These are phyloP conservation scores for Cottus gobio DNA, from an alignment of 2,113 vertebrate species.

Conservation along the genomic window DNA sequence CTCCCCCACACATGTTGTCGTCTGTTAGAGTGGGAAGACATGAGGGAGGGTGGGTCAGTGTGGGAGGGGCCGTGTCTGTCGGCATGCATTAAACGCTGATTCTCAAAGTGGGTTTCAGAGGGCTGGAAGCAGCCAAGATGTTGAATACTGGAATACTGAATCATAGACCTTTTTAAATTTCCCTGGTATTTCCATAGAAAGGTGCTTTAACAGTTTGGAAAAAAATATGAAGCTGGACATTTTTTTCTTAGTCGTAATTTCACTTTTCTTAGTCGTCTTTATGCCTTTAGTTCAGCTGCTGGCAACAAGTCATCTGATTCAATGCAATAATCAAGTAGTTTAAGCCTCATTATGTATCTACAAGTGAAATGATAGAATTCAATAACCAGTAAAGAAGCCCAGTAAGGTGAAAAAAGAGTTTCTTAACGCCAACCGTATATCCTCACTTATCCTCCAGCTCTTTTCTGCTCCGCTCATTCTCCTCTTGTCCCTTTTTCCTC, in stretches of 20 bases:
- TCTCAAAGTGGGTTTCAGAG: slow-evolving; percentile 14
- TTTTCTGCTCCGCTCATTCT: slow-evolving; percentile 42
- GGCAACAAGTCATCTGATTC: not conserved
- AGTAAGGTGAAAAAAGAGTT: slow-evolving; percentile 26
- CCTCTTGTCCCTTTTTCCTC: slow-evolving; percentile 38
- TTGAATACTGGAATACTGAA: not conserved
- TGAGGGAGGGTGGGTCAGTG: not conserved
- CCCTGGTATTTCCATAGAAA: not conserved
- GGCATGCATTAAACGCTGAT: slow-evolving; percentile 54
- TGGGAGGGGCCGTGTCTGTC: slow-evolving; percentile 43
- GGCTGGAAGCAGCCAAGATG: not conserved
- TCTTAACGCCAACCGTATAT: slow-evolving; percentile 42
- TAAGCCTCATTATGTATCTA: not conserved
- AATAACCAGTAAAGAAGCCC: not conserved
- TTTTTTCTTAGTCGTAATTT: not conserved
- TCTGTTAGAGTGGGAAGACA: slow-evolving; percentile 23
- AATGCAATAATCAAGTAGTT: not conserved
- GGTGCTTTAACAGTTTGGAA: not conserved
- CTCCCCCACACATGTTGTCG: slow-evolving; percentile 1
- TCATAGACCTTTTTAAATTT: not conserved
- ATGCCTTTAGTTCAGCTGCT: not conserved
- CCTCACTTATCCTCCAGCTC: slow-evolving; percentile 50
- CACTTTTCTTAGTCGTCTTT: not conserved
- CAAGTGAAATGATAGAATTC: not conserved
- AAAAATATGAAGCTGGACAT: not conserved